Evolutionary conservation across 2,888 invertebrate genomes (phyloP), one percentile per base, ranked within the genome.

Genomic region (Torymus aiolomorphi): DNA sequence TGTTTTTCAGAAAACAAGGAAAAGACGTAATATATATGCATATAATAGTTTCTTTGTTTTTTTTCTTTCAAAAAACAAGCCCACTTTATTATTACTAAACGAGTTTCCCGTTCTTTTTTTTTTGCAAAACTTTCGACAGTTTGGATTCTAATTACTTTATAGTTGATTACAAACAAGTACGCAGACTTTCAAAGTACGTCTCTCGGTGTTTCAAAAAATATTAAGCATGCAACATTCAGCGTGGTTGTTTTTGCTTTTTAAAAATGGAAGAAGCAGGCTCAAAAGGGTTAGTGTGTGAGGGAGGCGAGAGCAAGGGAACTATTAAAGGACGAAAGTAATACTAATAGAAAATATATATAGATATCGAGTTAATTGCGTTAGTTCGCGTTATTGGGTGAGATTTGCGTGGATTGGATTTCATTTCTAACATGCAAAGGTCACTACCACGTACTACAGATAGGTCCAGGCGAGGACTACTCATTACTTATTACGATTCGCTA

Each of bases 351-450:
- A 74, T 65, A 14, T 16, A 62, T 63, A 57, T 57, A 76, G 66
- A 66, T 65, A 63, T 67, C 13, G 61, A 78, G 57, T 80, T 82
- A 57, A 62, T 76, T 76, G 63, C 75, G 59, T 76, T 78, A 80
- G 72, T 78, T 75, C 78, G 76, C 78, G 70, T 66, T 42, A 69
- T 66, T 56, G n/a, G 73, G 72, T 77, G 24, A 72, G 2, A 71
- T 71, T 24, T 78, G 78, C 76, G 78, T 82, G 80, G 74, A 73
- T 77, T 77, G 62, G 69, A 18, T 18, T 73, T 78, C 16, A 65
- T 67, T 83, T 87, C 85, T 86, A 87, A 84, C 89, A 89, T 89
- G 89, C 89, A 89, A 80, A 88, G 88, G 87, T 87, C 84, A 85
- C 88, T 88, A 89, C 86, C 85, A 87, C 84, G 84, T 87, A 86